Base-by-base conservation (phyloP, 2,888 invertebrate species). In the Slavum lentiscoides region DNA sequence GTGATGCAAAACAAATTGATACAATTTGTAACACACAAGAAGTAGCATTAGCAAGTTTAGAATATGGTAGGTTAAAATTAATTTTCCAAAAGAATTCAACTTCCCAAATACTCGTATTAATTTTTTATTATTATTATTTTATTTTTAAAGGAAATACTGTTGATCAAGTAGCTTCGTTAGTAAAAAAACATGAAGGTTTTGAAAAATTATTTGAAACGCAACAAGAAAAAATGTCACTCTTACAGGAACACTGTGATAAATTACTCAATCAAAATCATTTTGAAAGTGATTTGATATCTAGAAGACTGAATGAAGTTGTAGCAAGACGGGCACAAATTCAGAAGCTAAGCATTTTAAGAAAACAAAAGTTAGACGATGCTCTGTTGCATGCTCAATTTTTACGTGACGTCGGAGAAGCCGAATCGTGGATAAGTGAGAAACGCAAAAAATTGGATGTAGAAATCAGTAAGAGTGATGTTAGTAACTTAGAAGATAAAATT, bases 101-200 rank as follows among this genome's bases (percentile, higher is more conserved):
- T 49, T 13, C n/a, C 55, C 39, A 43, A 53, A 30, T 30, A 30
- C 30, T 30, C 30, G 30, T 30, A 30, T 30, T 30, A 17, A 39
- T 21, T 6, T 19, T 58, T 23, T 8, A 17, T 21, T 55, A 53
- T 59, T 81, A 21, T 43, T 13, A 70, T 83, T 53, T 19, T 13
- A 55, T 76, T 64, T 69, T 30, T 8, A 23, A 58, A 84, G 92
- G 93, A 0, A 90, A 93, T 62, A 92, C 92, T 0, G 94, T 94
- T 0, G 96, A 97, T 85, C 95, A 95, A 86, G 96, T 98, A 0
- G 93, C 94, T 84, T 92, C 92, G 64, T 92, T 94, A 85, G 90
- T 95, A 43, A 96, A 95, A 88, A 96, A 96, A 85, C 97, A 98
- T 84, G 97, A 96, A 84, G 96, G 95, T 4, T 97, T 98, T 86